Evolutionary conservation across 2,888 invertebrate genomes (phyloP).

Genomic region (Lepas anatifera): DNA sequence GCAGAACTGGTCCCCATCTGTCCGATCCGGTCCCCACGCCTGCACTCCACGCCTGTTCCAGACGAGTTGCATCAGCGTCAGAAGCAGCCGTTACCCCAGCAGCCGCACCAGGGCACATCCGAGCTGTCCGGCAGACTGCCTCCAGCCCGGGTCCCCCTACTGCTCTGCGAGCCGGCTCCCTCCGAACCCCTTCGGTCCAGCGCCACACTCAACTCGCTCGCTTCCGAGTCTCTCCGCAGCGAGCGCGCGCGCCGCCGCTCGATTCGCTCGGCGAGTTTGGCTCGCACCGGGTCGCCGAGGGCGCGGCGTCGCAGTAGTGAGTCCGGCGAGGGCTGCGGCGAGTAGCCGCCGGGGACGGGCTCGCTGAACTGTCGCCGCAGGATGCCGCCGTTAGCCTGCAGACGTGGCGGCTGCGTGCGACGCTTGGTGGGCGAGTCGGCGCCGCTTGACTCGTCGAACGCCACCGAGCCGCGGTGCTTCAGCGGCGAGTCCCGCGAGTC

Average conservation of each 20-base stretch:
- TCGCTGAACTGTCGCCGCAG: background rate
- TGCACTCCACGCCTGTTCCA: constrained; percentile 42
- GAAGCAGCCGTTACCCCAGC: constrained; percentile 70
- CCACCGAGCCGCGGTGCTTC: constrained; percentile 1
- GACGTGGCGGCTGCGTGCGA: background rate
- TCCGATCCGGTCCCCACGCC: constrained; percentile 48
- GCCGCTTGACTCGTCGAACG: constrained; percentile 10
- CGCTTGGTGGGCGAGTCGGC: constrained; percentile 10
- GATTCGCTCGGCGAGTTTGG: constrained; percentile 18
- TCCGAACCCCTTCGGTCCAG: constrained; percentile 15
- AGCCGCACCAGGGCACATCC: constrained; percentile 63
- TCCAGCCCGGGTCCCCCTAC: constrained; percentile 39
- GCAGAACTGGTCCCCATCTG: no score
- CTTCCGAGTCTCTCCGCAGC: constrained; percentile 25
- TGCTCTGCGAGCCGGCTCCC: constrained; percentile 35
- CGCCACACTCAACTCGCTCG: constrained; percentile 24
- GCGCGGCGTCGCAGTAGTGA: constrained; percentile 21
- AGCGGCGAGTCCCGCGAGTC: background rate
- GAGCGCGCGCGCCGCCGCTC: constrained; percentile 18
- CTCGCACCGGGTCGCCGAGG: constrained; percentile 17
- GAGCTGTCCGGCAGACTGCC: constrained; percentile 24
- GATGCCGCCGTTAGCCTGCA: constrained; percentile 4
- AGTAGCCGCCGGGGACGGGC: background rate
- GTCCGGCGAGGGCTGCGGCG: constrained; percentile 4
- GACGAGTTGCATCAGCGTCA: constrained; percentile 29